These are phyloP conservation scores for Lithophane semibrunnea DNA, from an alignment of 2,888 invertebrate species.

Conservation along the genomic window DNA sequence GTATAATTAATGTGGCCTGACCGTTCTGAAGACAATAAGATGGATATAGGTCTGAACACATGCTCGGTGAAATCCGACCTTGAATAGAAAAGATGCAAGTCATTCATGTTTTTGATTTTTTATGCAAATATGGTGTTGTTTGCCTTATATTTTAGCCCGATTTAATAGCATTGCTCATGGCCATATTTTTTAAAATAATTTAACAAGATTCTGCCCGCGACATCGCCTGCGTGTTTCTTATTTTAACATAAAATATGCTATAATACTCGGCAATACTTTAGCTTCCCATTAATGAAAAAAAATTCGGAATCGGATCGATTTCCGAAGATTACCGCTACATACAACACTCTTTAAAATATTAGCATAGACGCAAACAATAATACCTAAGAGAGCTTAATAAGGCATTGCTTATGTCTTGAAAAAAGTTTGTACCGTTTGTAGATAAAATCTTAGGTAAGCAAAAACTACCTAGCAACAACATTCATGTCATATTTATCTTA, in stretches of 20 bases:
- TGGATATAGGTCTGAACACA: conserved; percentile 65
- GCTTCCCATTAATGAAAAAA: background rate
- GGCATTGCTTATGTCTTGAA: background rate
- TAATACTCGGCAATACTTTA: background rate
- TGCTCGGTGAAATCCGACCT: conserved; percentile 45
- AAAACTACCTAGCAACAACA: background rate
- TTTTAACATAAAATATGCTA: background rate
- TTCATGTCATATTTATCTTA: background rate
- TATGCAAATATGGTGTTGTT: conserved; percentile 2
- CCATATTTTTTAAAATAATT: background rate
- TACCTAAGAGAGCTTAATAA: too few species aligned
- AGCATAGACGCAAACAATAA: background rate
- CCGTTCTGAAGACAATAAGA: conserved; percentile 76
- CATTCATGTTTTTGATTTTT: conserved; percentile 43
- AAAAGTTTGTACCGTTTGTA: background rate
- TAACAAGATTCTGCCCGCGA: background rate
- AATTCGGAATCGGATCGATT: background rate
- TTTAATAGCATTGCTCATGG: background rate
- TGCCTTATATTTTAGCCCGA: background rate
- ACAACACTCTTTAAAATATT: background rate
- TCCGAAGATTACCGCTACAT: background rate
- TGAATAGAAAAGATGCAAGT: conserved; percentile 35
- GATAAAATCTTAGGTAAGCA: background rate
- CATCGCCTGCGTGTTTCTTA: background rate
- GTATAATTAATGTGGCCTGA: conserved; percentile 84